Base-by-base conservation (phyloP, 2,888 invertebrate genomes). In the Empis stercorea region DNA sequence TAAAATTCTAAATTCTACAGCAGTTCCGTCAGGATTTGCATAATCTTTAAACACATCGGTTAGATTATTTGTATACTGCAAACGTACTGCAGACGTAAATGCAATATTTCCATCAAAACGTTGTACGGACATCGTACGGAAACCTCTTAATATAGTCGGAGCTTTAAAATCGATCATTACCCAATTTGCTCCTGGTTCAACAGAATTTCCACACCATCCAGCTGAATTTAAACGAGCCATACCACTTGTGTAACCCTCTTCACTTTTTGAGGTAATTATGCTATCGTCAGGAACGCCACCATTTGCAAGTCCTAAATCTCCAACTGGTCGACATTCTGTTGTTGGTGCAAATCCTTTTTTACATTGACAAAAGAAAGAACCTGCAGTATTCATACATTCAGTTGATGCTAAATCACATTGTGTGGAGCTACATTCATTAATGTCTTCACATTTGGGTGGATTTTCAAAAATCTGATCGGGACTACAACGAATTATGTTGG, bases 341-440 rank as follows among this genome's bases (percentile, higher is more conserved):
- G 86, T 88, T 6, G 89, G 82, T 2, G 83, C 71, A 60, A 92
- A 92, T 37, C 92, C 92, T 52, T 80, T 68, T 50, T 82, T 78
- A 60, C 93, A 94, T 56, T 87, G 87, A 62, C 93, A 94, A 57
- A 81, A 83, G 71, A 92, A 93, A 16, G 87, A 85, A 38, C 93
- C 93, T 41, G 84, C 81, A 6, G 84, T 84, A 61, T 94, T 94
- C 55, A 82, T 80, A 64, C 93, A 93, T 64, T 91, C 88, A 0
- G 93, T 93, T 0, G 92, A 91, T 0, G 87, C 85, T 20, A 84
- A 71, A 61, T 93, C 93, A 64, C 93, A 94, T 65, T 92, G 91
- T 49, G 86, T 87, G 54, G 81, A 86, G 5, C 79, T 74, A 64
- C 93, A 93, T 70, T 93, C 93, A 59, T 93, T 92, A 51, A 93